Evolutionary conservation across 1,140 invertebrate species (phyloP), one percentile per base, ranked within the genome.

Genomic region (Odontomachus brunneus): DNA sequence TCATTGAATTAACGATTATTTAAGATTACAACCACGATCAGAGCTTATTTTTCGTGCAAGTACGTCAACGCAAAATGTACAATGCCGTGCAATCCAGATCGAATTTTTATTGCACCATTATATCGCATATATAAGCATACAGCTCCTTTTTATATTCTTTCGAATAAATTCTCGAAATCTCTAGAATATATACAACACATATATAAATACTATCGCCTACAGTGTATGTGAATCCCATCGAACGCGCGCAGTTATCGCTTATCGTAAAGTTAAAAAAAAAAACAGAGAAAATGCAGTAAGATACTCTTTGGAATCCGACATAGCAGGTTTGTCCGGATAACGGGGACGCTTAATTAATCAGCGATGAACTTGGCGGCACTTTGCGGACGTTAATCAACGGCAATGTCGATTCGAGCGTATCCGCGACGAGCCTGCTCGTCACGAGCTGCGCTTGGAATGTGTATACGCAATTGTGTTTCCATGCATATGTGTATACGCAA

Each of bases 301-400:
- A 82, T 82, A 76, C 22, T 82, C 81, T 67, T 82, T 80, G 82
- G 75, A 81, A 81, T 69, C 14, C 57, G 26, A 69, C n/a, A 53
- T 80, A 80, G 51, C 49, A 59, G 24, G 48, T 83, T 76, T 33
- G 44, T 57, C 24, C 55, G 12, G 19, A 60, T 66, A 65, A 24
- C 22, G 15, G 19, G 48, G 17, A 49, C 15, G 29, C 33, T 33
- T 53, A 63, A 12, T 82, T 38, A 66, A 76, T 7, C 29, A 15
- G 26, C 19, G 62, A 78, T 49, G 62, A 44, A 44, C 38, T 44
- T 44, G 53, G 74, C 53, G 66, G 62, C 62, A 67, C 15, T 78
- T 78, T 67, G 49, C 48, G 33, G 38, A 44, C 26, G 24, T 75
- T 62, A 63, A 57, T 59, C 38, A 44, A 44, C 38, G 38, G 38